Evolutionary conservation across 2,797 vertebrate genomes (phyloP).

Genomic region (Hydrolagus colliei): DNA sequence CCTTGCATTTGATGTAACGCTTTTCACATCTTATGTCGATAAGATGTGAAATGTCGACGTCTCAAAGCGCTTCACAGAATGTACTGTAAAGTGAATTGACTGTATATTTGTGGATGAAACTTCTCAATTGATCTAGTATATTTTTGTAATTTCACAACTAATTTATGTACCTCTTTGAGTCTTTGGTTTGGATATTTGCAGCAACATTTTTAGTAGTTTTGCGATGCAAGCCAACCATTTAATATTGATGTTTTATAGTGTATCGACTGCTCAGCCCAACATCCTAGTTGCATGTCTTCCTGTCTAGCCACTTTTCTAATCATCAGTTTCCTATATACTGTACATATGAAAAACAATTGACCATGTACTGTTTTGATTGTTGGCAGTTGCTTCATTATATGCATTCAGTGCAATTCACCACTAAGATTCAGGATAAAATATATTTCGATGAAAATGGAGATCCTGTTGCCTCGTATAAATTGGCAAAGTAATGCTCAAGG

Average conservation of each 20-base stretch:
- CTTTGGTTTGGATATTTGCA: neutral
- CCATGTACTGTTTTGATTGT: neutral
- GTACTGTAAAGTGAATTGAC: too few species aligned
- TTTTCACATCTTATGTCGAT: too few species aligned
- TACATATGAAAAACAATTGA: too few species aligned
- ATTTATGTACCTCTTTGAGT: neutral
- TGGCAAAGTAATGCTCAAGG: constrained; percentile 28
- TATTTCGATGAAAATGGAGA: constrained; percentile 32
- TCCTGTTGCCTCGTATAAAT: constrained; percentile 26
- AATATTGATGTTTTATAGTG: neutral
- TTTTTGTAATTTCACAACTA: constrained; percentile 18
- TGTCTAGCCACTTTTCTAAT: neutral
- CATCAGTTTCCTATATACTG: too few species aligned
- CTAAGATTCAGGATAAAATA: constrained; percentile 3
- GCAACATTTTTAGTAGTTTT: constrained; percentile 48
- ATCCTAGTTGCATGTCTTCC: neutral
- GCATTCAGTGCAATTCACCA: constrained; percentile 1
- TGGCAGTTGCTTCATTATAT: constrained; percentile 23
- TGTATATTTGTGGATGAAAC: too few species aligned
- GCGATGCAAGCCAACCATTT: constrained; percentile 44
- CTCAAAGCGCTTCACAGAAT: too few species aligned
- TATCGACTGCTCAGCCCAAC: neutral
- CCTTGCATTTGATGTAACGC: too few species aligned
- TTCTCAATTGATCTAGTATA: neutral
- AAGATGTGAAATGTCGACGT: too few species aligned